Base-by-base conservation (phyloP, 1,140 invertebrate species). In the Ruditapes philippinarum region DNA sequence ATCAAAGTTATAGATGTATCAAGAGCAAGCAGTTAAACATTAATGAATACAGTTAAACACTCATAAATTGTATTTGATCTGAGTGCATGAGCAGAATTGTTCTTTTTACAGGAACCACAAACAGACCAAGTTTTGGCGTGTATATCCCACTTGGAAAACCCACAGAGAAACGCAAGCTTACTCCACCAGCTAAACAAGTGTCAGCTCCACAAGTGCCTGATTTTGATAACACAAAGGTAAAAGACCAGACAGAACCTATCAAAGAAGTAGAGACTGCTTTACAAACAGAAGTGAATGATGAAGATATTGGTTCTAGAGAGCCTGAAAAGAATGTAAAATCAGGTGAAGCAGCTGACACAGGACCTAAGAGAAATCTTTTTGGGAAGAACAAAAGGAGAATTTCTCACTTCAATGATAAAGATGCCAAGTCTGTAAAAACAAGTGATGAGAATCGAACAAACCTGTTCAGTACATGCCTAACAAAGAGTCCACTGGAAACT, bases 81-180 rank as follows among this genome's bases (percentile, higher is more conserved):
- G n/a, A n/a, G n/a, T 51, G 49, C n/a, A n/a, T n/a, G n/a, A n/a
- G 14, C 22, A 49, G 17, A 49, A 49, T 7, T 60, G 25, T 28
- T 60, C 25, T n/a, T 60, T 60, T 60, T 65, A 31, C 28, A 70
- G 65, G 65, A 38, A 70, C 22, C 36, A 38, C 38, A 11, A 70
- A 70, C 65, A 70, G 65, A 38, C 65, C 65, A 70, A 70, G 65
- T 38, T 31, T 11, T 70, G 65, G 38, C 19, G 22, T 38, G 14
- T 70, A 38, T 28, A 70, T 70, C 36, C 65, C 65, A 19, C 65
- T 70, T 38, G 65, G 65, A 70, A 70, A 28, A 70, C 65, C 33
- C 3, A 4, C 36, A 0, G 65, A 70, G 36, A 70, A 70, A 38
- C 25, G 36, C 3, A 70, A 38, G 33, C 33, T 70, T 11, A 5